A percentile compares a stretch with the other conserved stretches of the same genome.
Evolutionary conservation across 2,888 invertebrate species (phyloP).

Genomic region (Corythucha ciliata): DNA sequence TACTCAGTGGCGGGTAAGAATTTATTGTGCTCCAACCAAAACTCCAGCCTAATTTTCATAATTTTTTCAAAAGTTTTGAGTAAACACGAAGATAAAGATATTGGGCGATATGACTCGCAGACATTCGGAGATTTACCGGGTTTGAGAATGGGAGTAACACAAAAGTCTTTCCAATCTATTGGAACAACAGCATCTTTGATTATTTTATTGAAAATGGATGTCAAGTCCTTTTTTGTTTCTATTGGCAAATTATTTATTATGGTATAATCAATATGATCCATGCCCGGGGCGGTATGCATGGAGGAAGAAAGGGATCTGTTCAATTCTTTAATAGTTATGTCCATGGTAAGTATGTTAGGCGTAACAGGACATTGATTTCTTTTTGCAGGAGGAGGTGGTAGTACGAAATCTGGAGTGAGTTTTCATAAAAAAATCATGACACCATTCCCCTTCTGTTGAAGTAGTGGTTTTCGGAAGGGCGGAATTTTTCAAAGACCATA

Average conservation of each 20-base stretch:
- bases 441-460: neutral
- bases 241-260: slow-evolving; percentile 18
- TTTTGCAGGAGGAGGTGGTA: no score
- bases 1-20: slow-evolving; percentile 15
- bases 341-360: no score
- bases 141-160: slow-evolving; percentile 19
- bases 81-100: slow-evolving; percentile 21
- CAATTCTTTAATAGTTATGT: no score
- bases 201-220: no score
- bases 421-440: slow-evolving; percentile 1
- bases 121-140: slow-evolving; percentile 19
- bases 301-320: no score
- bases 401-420: neutral
- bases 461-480: neutral
- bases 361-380: no score
- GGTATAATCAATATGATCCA: slow-evolving; percentile 20
- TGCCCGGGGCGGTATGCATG: slow-evolving; percentile 22
- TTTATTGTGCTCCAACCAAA: slow-evolving; percentile 23
- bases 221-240: no score
- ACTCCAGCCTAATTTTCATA: no score
- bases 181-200: neutral
- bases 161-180: slow-evolving; percentile 14
- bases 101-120: slow-evolving; percentile 23
- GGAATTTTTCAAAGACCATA: neutral
- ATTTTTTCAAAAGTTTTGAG: slow-evolving; percentile 24